These are phyloP conservation scores for Martes martes DNA, from an alignment of 2,113 vertebrate species.

Conservation along the genomic window DNA sequence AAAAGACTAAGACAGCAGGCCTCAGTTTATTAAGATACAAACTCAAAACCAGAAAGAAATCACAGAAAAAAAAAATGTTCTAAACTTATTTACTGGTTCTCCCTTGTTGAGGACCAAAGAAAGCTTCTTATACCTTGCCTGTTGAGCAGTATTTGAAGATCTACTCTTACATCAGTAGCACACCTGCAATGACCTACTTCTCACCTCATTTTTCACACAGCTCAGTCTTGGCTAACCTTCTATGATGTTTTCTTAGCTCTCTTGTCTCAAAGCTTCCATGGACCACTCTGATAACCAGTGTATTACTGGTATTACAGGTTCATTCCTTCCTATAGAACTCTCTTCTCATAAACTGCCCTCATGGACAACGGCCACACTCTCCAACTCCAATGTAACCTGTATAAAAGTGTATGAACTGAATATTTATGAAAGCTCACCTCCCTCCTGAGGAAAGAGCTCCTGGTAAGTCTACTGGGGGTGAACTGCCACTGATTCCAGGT, in stretches of 20 bases:
- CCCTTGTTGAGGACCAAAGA: not conserved
- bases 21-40: not conserved
- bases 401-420: not conserved
- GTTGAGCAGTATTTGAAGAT: not conserved
- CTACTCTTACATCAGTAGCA: not conserved
- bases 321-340: not conserved
- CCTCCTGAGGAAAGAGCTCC: not conserved
- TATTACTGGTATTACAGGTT: not conserved
- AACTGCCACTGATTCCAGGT: not conserved
- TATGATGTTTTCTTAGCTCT: not conserved
- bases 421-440: not conserved
- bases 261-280: not conserved
- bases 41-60: not conserved
- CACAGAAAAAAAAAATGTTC: not conserved
- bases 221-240: not conserved
- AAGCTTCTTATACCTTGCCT: not conserved
- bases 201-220: not conserved
- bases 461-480: not conserved
- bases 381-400: not conserved
- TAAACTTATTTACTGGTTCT: not conserved
- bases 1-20: not conserved
- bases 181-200: not conserved
- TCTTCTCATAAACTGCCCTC: not conserved
- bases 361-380: not conserved
- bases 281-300: not conserved